Conservation (phyloP, 2,797 vertebrate species). For the Siniperca obscura region DNA sequence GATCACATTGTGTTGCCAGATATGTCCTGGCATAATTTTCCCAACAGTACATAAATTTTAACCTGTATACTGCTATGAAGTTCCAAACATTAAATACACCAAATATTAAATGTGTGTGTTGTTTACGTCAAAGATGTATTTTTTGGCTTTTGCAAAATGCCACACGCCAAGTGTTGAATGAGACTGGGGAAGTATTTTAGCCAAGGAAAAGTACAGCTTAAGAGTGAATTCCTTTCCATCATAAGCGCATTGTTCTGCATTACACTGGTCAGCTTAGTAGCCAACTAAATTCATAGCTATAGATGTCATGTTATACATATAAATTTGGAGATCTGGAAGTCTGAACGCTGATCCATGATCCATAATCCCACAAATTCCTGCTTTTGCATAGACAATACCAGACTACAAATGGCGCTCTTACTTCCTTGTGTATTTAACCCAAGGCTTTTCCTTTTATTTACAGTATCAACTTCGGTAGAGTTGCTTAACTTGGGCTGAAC, state of each 20-base stretch:
- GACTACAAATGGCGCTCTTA: background rate
- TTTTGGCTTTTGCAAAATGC: background rate
- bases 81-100: background rate
- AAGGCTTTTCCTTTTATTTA: background rate
- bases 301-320: background rate
- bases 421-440: background rate
- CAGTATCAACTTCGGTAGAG: background rate
- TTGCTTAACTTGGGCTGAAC: background rate
- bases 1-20: constrained; percentile 4
- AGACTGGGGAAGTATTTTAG: constrained; percentile 2
- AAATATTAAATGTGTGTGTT: background rate
- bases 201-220: constrained; percentile 7
- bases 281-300: constrained; percentile 8
- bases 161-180: background rate
- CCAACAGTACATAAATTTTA: background rate
- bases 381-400: background rate
- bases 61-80: background rate
- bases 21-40: background rate
- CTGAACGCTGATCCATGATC: background rate
- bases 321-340: background rate
- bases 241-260: constrained; percentile 11
- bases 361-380: background rate
- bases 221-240: constrained; percentile 22
- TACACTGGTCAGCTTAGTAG: constrained; percentile 16
- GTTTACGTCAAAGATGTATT: background rate